phyloP scores from a whole-genome alignment of 1,140 invertebrate species.

The Chymomyza costata region DNA sequence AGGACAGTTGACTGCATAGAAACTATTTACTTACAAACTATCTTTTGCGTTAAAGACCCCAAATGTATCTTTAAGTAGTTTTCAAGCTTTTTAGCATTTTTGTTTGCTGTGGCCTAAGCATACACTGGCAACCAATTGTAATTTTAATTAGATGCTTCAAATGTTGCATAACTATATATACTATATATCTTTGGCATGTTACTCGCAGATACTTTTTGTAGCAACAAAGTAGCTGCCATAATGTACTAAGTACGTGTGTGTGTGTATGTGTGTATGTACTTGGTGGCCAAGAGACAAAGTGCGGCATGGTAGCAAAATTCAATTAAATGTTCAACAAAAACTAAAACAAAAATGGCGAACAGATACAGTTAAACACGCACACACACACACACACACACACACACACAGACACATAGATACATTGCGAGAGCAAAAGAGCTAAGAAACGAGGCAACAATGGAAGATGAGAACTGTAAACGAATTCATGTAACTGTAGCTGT shows the following conservation, averaged over 20 bases:
- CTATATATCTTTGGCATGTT: constrained; percentile 11
- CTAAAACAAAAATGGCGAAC: constrained; percentile 57
- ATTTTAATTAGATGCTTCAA: constrained; percentile 59
- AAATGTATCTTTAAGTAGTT: constrained; percentile 6
- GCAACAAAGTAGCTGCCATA: too few species aligned
- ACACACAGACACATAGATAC: constrained; percentile 20
- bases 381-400: constrained; percentile 21
- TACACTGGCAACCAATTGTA: constrained; percentile 52
- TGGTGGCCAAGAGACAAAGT: constrained; percentile 38
- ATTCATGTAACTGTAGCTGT: constrained; percentile 23
- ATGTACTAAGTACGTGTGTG: constrained; percentile 26
- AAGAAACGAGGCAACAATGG: constrained; percentile 24
- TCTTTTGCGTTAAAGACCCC: too few species aligned
- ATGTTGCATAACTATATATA: constrained; percentile 39
- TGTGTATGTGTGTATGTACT: constrained; percentile 5
- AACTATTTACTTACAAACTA: too few species aligned
- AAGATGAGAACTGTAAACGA: constrained; percentile 21
- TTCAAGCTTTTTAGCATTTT: too few species aligned
- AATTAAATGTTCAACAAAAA: constrained; percentile 73
- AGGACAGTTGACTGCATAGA: too few species aligned
- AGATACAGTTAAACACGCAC: constrained; percentile 9
- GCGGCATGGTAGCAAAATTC: constrained; percentile 48
- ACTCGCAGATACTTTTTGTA: too few species aligned
- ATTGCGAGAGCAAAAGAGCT: neutral
- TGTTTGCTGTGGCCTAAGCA: constrained; percentile 33